Evolutionary conservation across 2,797 vertebrate species (phyloP).

Genomic region (Thripadectes ignobilis): DNA sequence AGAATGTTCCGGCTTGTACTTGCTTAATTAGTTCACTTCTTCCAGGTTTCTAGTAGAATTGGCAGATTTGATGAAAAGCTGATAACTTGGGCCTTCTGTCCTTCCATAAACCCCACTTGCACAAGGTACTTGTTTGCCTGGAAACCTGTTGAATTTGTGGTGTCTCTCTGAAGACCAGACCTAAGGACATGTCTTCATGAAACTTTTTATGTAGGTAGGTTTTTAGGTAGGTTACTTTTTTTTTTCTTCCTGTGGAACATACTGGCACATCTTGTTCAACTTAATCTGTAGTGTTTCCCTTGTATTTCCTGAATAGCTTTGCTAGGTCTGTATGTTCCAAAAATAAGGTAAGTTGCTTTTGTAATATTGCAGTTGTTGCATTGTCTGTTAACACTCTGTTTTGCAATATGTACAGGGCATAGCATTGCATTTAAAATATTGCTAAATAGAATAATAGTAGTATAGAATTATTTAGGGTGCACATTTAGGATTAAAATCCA

Average conservation of each 20-base stretch:
- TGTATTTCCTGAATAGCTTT: not conserved
- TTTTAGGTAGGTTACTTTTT: not conserved
- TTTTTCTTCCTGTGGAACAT: not conserved
- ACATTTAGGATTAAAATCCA: not conserved
- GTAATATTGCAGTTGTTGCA: not conserved
- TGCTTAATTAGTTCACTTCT: not conserved
- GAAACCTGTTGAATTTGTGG: not conserved
- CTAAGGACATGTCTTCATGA: not conserved
- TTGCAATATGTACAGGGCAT: not conserved
- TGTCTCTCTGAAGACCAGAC: not conserved
- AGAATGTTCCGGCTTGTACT: not conserved
- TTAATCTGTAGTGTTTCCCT: not conserved
- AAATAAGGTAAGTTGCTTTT: not conserved
- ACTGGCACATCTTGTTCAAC: not conserved
- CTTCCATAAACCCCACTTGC: not conserved
- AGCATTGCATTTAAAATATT: not conserved
- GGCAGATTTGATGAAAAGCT: not conserved
- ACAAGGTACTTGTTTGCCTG: fast-evolving
- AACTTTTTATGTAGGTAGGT: not conserved
- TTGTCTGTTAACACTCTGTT: not conserved
- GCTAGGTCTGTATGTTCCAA: not conserved
- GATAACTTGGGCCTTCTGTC: not conserved
- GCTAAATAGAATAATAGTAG: not conserved
- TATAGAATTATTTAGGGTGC: not conserved
- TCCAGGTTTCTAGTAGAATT: not conserved